Percentiles rank a stretch among this genome's conserved stretches.
These are phyloP conservation scores for Homalodisca vitripennis DNA, from an alignment of 1,140 invertebrate species.

Conservation along the genomic window DNA sequence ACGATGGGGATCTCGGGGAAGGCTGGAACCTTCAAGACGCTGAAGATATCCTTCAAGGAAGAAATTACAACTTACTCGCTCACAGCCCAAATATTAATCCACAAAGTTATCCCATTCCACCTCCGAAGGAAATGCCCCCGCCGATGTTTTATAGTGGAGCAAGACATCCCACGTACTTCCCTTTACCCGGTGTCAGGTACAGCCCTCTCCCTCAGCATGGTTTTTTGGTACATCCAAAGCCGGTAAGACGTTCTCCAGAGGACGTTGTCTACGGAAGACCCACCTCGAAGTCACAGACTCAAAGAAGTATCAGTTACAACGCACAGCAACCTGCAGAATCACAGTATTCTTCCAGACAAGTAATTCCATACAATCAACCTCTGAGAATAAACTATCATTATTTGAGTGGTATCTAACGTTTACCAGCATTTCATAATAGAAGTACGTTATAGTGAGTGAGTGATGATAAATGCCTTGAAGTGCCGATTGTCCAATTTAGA, in stretches of 20 bases:
- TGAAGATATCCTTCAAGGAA: neutral
- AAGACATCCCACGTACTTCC: neutral
- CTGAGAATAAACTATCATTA: no score
- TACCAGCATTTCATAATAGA: no score
- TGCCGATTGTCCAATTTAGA: no score
- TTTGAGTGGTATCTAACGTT: no score
- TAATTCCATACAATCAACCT: no score
- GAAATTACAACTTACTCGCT: slow-evolving; percentile 5
- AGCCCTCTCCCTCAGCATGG: neutral
- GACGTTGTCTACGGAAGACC: neutral
- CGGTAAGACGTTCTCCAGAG: no score
- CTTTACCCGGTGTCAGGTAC: neutral
- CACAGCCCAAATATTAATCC: neutral
- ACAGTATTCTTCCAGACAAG: no score
- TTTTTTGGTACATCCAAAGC: neutral
- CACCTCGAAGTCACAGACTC: no score
- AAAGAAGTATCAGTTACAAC: no score
- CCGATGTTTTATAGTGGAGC: neutral
- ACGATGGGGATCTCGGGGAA: slow-evolving; percentile 5
- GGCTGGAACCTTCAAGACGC: slow-evolving; percentile 7
- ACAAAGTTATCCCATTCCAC: neutral
- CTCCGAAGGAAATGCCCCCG: neutral
- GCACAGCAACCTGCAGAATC: no score
- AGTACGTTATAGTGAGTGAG: no score
- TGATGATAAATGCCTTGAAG: no score